Evolutionary conservation across 2,888 invertebrate species (phyloP), one percentile per base, ranked within the genome.

Genomic region (Melieria omissa): DNA sequence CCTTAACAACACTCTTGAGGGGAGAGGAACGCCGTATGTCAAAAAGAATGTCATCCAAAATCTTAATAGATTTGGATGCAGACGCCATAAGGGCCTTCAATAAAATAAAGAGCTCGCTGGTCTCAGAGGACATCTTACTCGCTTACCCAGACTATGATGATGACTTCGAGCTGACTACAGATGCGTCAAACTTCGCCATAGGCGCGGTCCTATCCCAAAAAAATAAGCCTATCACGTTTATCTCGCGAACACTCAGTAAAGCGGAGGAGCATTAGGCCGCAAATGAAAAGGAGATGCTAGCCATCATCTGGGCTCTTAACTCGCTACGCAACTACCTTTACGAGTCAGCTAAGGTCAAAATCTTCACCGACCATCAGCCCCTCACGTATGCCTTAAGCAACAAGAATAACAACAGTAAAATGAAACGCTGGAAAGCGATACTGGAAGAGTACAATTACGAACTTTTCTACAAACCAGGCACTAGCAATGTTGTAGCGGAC

Each of bases 131-230:
- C 10, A 16, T 72, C 5, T 12, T 73, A 29, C 65, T 75, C 42
- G 62, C 65, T 12, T 63, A 72, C 16, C 74, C 74, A 9, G 57
- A 75, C 44, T 75, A 66, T 49, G 41, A 68, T 29, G 64, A 76
- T 54, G 41, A 45, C 7, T 75, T 74, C 4, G 60, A 73, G 0
- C 16, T 76, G 9, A 73, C 76, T 10, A 76, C 74, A 0, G 72
- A 75, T 52, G 74, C 72, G 3, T 73, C 74, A 12, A 47, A 74
- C 7, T 68, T 58, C 61, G 73, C 74, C 5, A 41, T 75, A 14
- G 71, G 74, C 3, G 75, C 72, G 6, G 68, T 65, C 45, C 57
- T 73, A n/a, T 58, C 66, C 54, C 72, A 67, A 67, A 52, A 58
- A 9, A 44, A 57, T 14, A 66, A 46, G 57, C 66, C 63, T 14